Percentiles rank a stretch among this genome's conserved stretches.
phyloP scores from a whole-genome alignment of 1,140 invertebrate genomes.

The Melitaea cinxia region DNA sequence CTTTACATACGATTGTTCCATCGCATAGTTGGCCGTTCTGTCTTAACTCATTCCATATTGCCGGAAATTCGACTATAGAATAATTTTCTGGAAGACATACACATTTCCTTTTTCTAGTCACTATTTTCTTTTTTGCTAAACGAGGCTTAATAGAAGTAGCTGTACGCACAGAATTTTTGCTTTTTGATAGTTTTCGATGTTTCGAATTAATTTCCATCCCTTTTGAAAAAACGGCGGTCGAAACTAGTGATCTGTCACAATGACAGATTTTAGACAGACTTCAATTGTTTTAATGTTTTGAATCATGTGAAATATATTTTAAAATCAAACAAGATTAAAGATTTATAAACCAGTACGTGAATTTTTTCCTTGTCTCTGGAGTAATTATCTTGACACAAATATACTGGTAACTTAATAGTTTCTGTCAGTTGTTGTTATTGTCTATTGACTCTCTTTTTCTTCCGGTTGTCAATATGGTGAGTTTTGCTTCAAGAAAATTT shows the following conservation, averaged over 20 bases:
- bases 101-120: conserved; percentile 75
- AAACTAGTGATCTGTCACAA: conserved; percentile 75
- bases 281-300: conserved; percentile 60
- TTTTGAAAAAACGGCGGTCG: conserved; percentile 80
- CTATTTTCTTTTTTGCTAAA: conserved; percentile 70
- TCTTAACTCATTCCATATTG: conserved; percentile 85
- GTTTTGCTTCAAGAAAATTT: conserved; percentile 63
- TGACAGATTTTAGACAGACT: conserved; percentile 59
- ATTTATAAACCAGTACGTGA: conserved; percentile 24
- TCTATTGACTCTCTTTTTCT: conserved; percentile 77
- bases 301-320: conserved; percentile 9
- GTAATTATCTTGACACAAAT: not conserved
- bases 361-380: not conserved
- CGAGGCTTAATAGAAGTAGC: conserved; percentile 66
- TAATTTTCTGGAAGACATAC: conserved; percentile 77
- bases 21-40: conserved; percentile 83
- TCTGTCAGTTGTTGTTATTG: conserved; percentile 59
- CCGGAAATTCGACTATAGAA: conserved; percentile 83
- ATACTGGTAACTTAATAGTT: conserved; percentile 18
- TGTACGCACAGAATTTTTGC: conserved; percentile 77
- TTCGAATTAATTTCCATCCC: conserved; percentile 81
- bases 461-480: conserved; percentile 82
- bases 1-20: conserved; percentile 82
- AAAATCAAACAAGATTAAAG: conserved; percentile 22
- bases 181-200: conserved; percentile 80